phyloP scores from a whole-genome alignment of 2,113 vertebrate species.

The Bubo blakistoni region DNA sequence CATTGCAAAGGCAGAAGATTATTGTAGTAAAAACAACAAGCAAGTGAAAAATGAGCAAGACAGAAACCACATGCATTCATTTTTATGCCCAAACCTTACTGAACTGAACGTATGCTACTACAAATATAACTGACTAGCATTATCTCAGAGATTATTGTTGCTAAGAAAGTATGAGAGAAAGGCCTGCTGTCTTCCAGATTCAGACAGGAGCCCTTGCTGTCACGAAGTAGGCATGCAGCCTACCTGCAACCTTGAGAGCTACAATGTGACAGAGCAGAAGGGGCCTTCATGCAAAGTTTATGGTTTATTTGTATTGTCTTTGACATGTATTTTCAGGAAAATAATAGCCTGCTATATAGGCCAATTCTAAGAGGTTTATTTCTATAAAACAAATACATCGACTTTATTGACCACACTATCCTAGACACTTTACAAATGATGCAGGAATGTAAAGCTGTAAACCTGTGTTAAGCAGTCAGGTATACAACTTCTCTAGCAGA shows the following conservation, averaged over 20 bases:
- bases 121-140: not conserved
- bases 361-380: not conserved
- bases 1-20: not conserved
- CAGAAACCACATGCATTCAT: not conserved
- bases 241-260: not conserved
- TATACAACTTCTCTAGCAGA: not conserved
- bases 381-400: not conserved
- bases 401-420: not conserved
- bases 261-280: accelerated
- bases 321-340: not conserved
- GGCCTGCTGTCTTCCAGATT: not conserved
- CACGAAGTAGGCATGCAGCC: not conserved
- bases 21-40: not conserved
- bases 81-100: not conserved
- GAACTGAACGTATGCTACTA: not conserved
- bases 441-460: not conserved
- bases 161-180: not conserved
- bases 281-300: not conserved
- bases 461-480: not conserved
- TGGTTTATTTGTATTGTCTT: not conserved
- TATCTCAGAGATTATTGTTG: not conserved
- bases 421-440: not conserved
- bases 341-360: not conserved
- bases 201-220: not conserved
- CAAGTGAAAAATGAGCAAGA: not conserved